A percentile compares a stretch with the other conserved stretches of the same genome.
phyloP scores from a whole-genome alignment of 2,113 vertebrate species.

The Neolamprologus tretocephalus region DNA sequence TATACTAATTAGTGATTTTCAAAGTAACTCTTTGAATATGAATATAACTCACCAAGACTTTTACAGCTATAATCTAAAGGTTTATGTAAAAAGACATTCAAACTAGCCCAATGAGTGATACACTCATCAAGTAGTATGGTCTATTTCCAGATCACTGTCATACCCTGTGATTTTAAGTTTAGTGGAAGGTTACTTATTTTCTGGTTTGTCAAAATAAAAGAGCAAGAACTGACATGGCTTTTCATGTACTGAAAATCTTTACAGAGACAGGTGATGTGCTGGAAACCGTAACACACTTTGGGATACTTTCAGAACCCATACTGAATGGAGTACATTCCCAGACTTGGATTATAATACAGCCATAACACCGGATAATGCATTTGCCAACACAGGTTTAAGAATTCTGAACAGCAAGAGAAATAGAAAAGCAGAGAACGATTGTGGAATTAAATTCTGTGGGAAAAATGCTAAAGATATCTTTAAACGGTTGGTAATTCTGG shows the following conservation, averaged over 20 bases:
- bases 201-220: background rate
- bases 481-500: background rate
- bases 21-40: background rate
- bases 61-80: background rate
- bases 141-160: background rate
- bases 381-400: background rate
- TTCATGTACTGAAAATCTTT: background rate
- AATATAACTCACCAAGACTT: background rate
- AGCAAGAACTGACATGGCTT: background rate
- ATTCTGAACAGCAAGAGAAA: background rate
- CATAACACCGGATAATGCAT: background rate
- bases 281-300: background rate
- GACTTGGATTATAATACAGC: background rate
- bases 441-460: background rate
- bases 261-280: background rate
- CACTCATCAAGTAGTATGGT: background rate
- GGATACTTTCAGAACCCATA: background rate
- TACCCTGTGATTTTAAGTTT: background rate
- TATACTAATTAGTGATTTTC: background rate
- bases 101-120: background rate
- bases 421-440: background rate
- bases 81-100: background rate
- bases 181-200: background rate
- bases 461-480: background rate
- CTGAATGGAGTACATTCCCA: background rate